Conservation (phyloP, 2,113 vertebrate species). For the Brachypteracias leptosomus region DNA sequence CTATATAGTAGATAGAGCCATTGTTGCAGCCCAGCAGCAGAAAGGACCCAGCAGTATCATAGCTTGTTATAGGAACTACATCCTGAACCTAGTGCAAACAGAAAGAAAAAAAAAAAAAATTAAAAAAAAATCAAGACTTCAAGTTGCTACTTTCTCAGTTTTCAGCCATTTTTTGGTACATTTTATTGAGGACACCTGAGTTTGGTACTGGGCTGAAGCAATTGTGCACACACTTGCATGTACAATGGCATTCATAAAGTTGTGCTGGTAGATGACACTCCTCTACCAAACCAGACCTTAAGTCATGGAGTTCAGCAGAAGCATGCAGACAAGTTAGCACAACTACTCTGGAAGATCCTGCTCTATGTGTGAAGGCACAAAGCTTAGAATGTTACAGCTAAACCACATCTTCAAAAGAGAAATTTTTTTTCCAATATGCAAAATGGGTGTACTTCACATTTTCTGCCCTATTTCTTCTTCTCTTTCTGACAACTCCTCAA, state of each 20-base stretch:
- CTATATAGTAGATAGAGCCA: conserved; percentile 97
- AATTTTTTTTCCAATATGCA: not conserved
- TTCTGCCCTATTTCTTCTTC: not conserved
- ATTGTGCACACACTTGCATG: fast-evolving
- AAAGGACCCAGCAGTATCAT: conserved; percentile 96
- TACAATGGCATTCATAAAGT: not conserved
- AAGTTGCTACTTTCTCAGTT: not conserved
- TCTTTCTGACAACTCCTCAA: not conserved
- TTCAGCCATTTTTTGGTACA: not conserved
- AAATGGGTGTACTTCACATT: not conserved
- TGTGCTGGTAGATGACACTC: not conserved
- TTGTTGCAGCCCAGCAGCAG: conserved; percentile 95
- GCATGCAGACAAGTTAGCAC: not conserved
- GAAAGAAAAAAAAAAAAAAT: not conserved
- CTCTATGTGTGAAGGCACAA: not conserved
- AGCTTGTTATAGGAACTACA: conserved; percentile 94
- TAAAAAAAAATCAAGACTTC: not conserved
- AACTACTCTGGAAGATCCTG: not conserved
- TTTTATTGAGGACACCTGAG: not conserved
- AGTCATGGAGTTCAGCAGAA: not conserved
- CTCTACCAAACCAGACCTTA: not conserved
- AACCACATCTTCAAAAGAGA: not conserved
- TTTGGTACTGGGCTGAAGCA: not conserved
- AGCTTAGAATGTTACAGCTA: not conserved
- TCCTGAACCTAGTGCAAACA: conserved; percentile 87